phyloP scores from a whole-genome alignment of 2,888 invertebrate species.

The Ceraclea dissimilis region DNA sequence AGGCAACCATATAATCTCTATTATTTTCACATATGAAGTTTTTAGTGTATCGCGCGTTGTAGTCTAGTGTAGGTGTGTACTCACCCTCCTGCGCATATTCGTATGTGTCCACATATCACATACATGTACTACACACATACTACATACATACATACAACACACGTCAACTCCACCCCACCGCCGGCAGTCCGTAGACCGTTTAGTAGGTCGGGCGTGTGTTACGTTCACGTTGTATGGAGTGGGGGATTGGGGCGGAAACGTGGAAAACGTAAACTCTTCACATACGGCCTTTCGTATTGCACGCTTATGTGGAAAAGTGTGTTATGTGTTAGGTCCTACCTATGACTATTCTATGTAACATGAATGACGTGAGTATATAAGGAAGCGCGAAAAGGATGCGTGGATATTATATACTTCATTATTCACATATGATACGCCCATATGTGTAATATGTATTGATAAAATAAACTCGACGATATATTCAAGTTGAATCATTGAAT shows the following conservation, averaged over 20 bases:
- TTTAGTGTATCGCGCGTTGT: conserved; percentile 14
- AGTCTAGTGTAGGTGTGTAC: conserved; percentile 23
- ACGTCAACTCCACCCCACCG: conserved; percentile 5
- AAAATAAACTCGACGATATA: not conserved
- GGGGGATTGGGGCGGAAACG: conserved; percentile 7
- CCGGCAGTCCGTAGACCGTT: not conserved
- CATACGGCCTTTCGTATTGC: not conserved
- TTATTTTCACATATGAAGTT: conserved; percentile 12
- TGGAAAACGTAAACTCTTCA: conserved; percentile 1
- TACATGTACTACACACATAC: conserved; percentile 7
- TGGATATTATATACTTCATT: not conserved
- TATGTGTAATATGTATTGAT: not conserved
- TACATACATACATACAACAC: not conserved
- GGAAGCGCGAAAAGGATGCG: conserved; percentile 4
- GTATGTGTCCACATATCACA: conserved; percentile 17
- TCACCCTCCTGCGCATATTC: conserved; percentile 14
- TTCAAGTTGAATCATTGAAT: too few relatives aligned
- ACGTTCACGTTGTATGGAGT: not conserved
- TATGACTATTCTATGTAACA: not conserved
- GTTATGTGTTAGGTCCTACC: not conserved
- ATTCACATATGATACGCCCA: conserved; percentile 6
- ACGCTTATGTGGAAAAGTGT: not conserved
- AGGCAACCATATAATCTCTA: too few relatives aligned
- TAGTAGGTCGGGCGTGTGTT: not conserved
- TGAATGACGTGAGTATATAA: not conserved